Evolutionary conservation across 2,113 vertebrate species (phyloP), one percentile per base, ranked within the genome.

Genomic region (Bujurquina vittata): DNA sequence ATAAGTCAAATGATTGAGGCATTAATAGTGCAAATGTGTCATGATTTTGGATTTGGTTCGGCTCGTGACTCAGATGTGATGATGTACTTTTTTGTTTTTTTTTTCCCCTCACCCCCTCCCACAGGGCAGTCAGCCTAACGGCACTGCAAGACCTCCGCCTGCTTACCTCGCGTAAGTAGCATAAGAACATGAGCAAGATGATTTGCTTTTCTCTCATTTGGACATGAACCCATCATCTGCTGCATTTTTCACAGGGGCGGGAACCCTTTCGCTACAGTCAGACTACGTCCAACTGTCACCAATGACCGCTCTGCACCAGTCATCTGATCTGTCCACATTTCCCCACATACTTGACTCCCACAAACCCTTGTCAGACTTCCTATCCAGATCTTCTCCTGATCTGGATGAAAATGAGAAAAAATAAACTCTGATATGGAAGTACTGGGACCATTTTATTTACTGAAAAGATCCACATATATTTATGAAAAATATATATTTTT

Each of bases 251-350:
- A 12, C 94, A 99, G 98, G 52, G 98, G 97, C 84, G 98, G 97
- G 85, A 99, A 99, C 81, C 98, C 98, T 20, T 99, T 99, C 86
- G 95, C 97, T 31, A 97, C 97, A 0, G 96, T 99, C 92, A 96
- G 97, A 56, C 97, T 99, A 79, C 97, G 97, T 80, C 97, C 98
- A 3, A 99, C 98, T 0, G 96, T 99, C 63, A 99, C 98, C 8
- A 99, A 99, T 2, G 98, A 99, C 90, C 96, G 98, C 86, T 99
- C 98, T 0, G 98, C 97, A 0, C 98, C 98, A 0, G 77, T 94
- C 57, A 95, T 99, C 84, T 96, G 95, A 95, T 79, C 94, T 82
- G 90, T 29, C 69, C 87, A 74, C 62, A 33, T 78, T 43, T 54
- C 37, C 54, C 14, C 60, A 40, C 20, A 33, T 18, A 58, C 12